These are phyloP conservation scores for Platichthys stellatus DNA, from an alignment of 2,113 vertebrate genomes.

Conservation along the genomic window DNA sequence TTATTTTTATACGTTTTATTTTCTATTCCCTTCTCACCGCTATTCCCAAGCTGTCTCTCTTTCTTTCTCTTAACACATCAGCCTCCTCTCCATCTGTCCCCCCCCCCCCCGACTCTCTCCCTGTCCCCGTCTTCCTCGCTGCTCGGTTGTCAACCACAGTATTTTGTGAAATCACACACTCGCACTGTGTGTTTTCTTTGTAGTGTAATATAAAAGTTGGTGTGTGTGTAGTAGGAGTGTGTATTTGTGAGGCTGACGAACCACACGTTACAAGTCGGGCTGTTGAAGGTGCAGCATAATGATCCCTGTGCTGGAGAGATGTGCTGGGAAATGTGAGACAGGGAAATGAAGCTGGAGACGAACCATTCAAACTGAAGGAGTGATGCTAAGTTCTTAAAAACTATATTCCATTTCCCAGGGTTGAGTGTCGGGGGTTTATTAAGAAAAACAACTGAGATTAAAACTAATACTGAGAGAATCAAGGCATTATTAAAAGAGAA, in stretches of 20 bases:
- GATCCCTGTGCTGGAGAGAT: too few species aligned
- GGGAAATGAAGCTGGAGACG: too few species aligned
- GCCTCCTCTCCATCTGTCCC: slow-evolving; percentile 5
- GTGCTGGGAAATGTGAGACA: too few species aligned
- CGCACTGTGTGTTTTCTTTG: slow-evolving; percentile 1
- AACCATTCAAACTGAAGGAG: too few species aligned
- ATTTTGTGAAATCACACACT: slow-evolving; percentile 1
- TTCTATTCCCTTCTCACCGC: background rate
- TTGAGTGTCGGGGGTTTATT: too few species aligned
- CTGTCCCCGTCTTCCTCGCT: background rate
- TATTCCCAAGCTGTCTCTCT: slow-evolving; percentile 37
- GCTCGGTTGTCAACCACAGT: background rate
- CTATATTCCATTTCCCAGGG: too few species aligned
- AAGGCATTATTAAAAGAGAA: too few species aligned
- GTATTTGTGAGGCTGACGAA: background rate
- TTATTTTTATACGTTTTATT: slow-evolving; percentile 4
- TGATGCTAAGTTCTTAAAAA: too few species aligned
- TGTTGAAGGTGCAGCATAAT: too few species aligned
- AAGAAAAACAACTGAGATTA: too few species aligned
- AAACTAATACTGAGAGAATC: too few species aligned
- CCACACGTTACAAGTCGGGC: background rate
- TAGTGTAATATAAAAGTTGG: background rate
- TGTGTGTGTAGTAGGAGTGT: background rate
- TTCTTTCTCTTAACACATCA: background rate
- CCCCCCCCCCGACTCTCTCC: background rate